phyloP scores from a whole-genome alignment of 2,113 vertebrate species.

The Columba janthina region DNA sequence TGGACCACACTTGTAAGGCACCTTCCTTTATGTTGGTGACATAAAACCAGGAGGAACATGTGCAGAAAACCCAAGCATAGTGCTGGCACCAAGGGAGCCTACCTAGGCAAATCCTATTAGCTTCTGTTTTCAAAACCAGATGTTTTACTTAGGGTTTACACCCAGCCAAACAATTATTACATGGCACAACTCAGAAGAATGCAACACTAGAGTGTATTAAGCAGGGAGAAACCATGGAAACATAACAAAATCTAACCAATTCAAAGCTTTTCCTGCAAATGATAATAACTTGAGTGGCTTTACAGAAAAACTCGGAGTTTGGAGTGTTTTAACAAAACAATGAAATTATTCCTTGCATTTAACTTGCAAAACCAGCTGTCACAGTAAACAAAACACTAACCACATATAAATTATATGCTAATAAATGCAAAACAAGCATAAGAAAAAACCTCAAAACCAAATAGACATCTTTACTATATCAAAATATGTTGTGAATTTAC shows the following conservation, averaged over 20 bases:
- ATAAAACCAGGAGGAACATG: neutral
- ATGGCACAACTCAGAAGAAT: neutral
- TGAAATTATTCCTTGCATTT: neutral
- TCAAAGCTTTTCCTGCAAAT: neutral
- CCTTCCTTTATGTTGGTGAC: neutral
- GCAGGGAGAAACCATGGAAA: neutral
- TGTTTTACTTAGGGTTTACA: neutral
- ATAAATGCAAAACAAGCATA: neutral
- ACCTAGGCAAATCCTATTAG: neutral
- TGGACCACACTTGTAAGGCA: neutral
- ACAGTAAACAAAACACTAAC: neutral
- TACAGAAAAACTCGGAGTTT: neutral
- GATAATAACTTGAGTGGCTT: neutral
- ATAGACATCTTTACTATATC: neutral
- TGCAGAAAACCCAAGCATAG: neutral
- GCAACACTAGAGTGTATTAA: neutral
- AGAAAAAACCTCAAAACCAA: neutral
- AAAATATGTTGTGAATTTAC: neutral
- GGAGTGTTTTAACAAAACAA: neutral
- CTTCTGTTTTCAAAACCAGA: neutral
- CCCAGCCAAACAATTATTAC: neutral
- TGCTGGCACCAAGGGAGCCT: neutral
- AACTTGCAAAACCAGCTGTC: neutral
- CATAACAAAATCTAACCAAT: neutral
- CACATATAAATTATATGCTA: neutral